Evolutionary conservation across 2,888 invertebrate species (phyloP), one percentile per base, ranked within the genome.

Genomic region (Lochmaea crataegi): DNA sequence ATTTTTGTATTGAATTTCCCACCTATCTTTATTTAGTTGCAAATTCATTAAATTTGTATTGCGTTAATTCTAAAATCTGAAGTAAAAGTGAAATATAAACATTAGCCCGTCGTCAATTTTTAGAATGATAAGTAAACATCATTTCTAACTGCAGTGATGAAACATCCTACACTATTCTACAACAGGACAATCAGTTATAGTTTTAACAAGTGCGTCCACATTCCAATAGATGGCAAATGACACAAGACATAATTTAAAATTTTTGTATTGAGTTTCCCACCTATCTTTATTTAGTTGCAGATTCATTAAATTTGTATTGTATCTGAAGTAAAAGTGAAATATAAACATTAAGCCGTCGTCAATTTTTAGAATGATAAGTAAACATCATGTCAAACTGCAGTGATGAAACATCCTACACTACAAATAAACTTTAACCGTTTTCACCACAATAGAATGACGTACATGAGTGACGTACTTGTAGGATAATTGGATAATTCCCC

Each of bases 371-470:
- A 14, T 45, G 32, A 38, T 38, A 38, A 38, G 6, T 45, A 45
- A 45, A 45, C 12, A 10, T 18, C 7, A 53, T 16, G 18, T 53
- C 16, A 18, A 53, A 53, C 16, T 53, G 18, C 10, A 18, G 18
- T 16, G 11, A 53, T 53, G 18, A 53, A 53, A 53, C 53, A 53
- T 53, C 5, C 0, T n/a, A 7, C 32, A 38, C 7, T 38, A 38
- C 32, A 38, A 38, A 45, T 18, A 53, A 53, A 53, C 16, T 53
- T 26, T 16, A 63, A 53, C 53, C n/a, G 45, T 63, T 68, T 58
- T 70, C 70, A 45, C 42, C 26, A 64, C 64, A 65, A 70, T 70
- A 57, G 56, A 65, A 65, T 70, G 70, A 70, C 70, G 70, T 70
- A 57, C 41, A 45, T 42, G 57, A 70, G 48, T 70, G 70, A 70